These are phyloP conservation scores for Lepus americanus DNA, from an alignment of 2,113 vertebrate genomes.

Conservation along the genomic window DNA sequence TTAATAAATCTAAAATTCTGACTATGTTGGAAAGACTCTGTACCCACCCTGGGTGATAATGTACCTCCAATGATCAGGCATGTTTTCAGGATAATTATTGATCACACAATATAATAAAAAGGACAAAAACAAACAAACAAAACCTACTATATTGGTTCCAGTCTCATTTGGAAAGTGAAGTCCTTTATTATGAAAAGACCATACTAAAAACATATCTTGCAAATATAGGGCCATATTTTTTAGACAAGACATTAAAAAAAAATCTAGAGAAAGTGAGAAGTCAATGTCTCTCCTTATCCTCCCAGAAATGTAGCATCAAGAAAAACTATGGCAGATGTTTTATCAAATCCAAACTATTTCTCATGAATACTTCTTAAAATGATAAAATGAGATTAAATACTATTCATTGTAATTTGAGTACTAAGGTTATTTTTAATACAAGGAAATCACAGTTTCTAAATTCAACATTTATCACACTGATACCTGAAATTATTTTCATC, in stretches of 20 bases:
- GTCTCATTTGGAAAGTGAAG: background rate
- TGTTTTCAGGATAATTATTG: background rate
- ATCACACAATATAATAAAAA: background rate
- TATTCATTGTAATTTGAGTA: background rate
- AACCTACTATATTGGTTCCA: background rate
- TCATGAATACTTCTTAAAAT: background rate
- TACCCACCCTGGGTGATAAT: background rate
- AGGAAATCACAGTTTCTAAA: background rate
- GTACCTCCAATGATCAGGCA: background rate
- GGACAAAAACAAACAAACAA: background rate
- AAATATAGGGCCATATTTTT: background rate
- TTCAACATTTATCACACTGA: background rate
- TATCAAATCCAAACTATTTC: background rate
- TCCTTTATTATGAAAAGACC: background rate
- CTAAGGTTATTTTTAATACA: background rate
- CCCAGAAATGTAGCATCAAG: background rate
- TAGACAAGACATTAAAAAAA: background rate
- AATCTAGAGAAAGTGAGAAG: background rate
- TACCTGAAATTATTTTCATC: background rate
- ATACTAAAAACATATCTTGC: background rate
- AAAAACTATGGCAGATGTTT: background rate
- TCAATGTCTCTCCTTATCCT: background rate
- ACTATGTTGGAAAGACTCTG: background rate
- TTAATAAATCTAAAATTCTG: background rate
- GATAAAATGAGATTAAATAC: background rate